phyloP scores from a whole-genome alignment of 2,797 vertebrate species.

The Squalus acanthias region DNA sequence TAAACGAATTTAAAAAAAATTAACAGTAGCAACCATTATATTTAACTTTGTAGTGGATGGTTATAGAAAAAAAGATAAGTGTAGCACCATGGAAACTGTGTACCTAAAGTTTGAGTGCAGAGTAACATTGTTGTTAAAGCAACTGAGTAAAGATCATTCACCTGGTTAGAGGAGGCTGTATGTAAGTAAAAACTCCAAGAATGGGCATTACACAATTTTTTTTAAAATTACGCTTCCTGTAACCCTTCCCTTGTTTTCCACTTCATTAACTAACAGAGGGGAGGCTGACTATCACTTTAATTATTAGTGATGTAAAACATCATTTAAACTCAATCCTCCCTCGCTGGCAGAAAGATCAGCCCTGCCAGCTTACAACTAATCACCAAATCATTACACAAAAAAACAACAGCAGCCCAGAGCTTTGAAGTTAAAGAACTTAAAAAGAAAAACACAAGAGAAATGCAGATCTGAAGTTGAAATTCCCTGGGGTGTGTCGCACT shows the following conservation, averaged over 20 bases:
- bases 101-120: not conserved
- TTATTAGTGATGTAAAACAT: conserved; percentile 59
- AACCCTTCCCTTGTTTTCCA: conserved; percentile 43
- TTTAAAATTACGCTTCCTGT: not conserved
- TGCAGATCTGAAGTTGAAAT: conserved; percentile 58
- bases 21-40: not conserved
- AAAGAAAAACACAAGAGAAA: conserved; percentile 43
- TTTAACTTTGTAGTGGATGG: not conserved
- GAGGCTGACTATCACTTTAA: conserved; percentile 59
- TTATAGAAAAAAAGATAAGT: not conserved
- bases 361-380: conserved; percentile 52
- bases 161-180: not conserved
- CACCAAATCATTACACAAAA: conserved; percentile 49
- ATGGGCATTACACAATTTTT: not conserved
- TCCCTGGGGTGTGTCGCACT: conserved; percentile 54
- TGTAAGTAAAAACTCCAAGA: not conserved
- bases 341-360: conserved; percentile 55
- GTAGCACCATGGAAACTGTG: not conserved
- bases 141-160: not conserved
- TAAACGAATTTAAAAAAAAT: too few relatives aligned
- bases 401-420: conserved; percentile 31
- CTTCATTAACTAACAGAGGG: conserved; percentile 54
- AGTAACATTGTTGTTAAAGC: not conserved
- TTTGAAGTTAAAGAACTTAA: conserved; percentile 39
- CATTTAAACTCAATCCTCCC: conserved; percentile 50